Conservation (phyloP, 1,140 invertebrate genomes). For the Tyrophagus putrescentiae region DNA sequence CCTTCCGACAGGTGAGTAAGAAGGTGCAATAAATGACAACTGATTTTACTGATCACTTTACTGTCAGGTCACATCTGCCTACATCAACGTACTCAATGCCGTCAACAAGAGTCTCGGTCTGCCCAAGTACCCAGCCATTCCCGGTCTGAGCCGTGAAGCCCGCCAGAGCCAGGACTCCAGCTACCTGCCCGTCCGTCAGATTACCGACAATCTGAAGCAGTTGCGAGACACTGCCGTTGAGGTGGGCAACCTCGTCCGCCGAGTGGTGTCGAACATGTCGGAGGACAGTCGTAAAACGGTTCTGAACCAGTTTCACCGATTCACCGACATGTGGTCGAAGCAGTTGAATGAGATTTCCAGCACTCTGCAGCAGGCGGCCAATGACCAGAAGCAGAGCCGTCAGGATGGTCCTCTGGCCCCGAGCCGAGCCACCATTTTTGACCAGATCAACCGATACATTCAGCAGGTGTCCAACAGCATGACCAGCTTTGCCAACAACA, state of each 20-base stretch:
- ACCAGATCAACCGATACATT: background rate
- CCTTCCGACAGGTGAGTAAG: conserved; percentile 15
- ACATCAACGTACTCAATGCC: background rate
- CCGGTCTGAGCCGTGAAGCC: background rate
- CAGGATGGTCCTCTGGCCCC: too few species aligned
- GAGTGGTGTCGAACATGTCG: background rate
- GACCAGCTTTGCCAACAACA: background rate
- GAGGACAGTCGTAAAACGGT: background rate
- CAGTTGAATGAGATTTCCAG: conserved; percentile 14
- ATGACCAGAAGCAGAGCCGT: background rate
- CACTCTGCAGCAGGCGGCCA: background rate
- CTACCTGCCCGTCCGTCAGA: background rate
- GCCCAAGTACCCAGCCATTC: conserved; percentile 1
- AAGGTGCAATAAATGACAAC: background rate
- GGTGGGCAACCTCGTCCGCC: conserved; percentile 4
- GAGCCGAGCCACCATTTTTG: background rate
- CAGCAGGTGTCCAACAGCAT: background rate
- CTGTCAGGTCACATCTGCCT: background rate
- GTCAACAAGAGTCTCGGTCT: background rate
- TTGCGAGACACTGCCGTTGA: background rate
- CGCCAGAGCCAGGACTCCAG: background rate
- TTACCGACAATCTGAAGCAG: background rate
- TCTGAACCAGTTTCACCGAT: background rate
- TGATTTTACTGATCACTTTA: background rate
- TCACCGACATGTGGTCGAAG: conserved; percentile 4